A percentile compares a stretch with the other conserved stretches of the same genome.
These are phyloP conservation scores for Botia almorhae DNA, from an alignment of 2,797 vertebrate genomes.

Conservation along the genomic window DNA sequence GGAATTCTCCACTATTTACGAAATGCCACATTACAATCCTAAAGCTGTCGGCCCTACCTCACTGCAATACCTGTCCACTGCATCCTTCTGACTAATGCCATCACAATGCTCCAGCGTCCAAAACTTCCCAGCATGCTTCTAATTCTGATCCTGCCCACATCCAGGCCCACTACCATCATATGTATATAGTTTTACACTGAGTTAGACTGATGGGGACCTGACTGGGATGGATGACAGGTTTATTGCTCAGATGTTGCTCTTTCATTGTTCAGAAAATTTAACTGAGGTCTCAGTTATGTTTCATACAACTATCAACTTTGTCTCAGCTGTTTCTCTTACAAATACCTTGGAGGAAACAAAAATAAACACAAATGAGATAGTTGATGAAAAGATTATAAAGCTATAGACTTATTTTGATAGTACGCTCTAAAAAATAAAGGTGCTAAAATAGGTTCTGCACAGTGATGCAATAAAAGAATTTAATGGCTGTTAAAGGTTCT, in stretches of 20 bases:
- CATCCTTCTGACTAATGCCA: conserved; percentile 7
- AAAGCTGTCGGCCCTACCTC: conserved; percentile 11
- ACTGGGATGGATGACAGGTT: background rate
- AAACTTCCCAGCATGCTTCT: background rate
- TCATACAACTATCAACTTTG: background rate
- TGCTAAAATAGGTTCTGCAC: too few species aligned
- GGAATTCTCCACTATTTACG: conserved; percentile 14
- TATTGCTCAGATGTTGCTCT: background rate
- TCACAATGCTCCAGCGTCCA: background rate
- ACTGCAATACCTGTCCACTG: background rate
- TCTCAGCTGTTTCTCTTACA: background rate
- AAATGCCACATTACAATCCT: conserved; percentile 23
- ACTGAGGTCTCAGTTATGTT: background rate
- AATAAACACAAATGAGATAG: background rate
- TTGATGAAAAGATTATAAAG: background rate
- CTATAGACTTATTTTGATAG: background rate
- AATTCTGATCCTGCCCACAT: background rate
- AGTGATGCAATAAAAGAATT: too few species aligned
- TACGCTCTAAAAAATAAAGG: too few species aligned
- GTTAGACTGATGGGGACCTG: background rate
- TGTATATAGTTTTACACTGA: background rate
- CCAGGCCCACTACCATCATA: background rate
- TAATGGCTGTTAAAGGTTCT: too few species aligned
- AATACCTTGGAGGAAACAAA: background rate
- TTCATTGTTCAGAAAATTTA: background rate